A percentile compares a stretch with the other conserved stretches of the same genome.
Conservation (phyloP, 2,113 vertebrate genomes). For the Bos javanicus region DNA sequence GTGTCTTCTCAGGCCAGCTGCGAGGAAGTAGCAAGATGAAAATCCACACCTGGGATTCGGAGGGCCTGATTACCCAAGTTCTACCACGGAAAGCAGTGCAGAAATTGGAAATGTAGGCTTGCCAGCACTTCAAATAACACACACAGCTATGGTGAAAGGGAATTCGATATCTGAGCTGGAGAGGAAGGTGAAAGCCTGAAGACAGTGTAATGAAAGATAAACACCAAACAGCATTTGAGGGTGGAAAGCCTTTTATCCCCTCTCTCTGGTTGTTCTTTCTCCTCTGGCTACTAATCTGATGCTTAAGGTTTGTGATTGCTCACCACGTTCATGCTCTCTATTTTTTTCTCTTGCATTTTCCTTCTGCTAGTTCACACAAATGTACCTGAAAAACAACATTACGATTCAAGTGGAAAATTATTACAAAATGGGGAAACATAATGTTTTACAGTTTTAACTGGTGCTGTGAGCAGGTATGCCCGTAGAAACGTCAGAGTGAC, state of each 20-base stretch:
- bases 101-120: not conserved
- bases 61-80: constrained; percentile 25
- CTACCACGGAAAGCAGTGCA: not conserved
- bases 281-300: not conserved
- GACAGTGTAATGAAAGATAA: not conserved
- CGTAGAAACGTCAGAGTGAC: not conserved
- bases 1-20: constrained; percentile 71
- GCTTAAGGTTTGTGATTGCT: not conserved
- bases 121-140: fast-evolving
- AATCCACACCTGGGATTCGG: not conserved
- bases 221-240: not conserved
- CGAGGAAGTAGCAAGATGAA: constrained; percentile 60
- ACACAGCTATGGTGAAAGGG: not conserved
- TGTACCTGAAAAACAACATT: not conserved
- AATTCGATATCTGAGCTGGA: not conserved
- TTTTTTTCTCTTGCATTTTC: not conserved
- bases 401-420: not conserved
- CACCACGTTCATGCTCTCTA: not conserved
- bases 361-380: not conserved
- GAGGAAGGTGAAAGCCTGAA: not conserved
- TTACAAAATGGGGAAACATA: not conserved
- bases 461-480: not conserved
- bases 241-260: not conserved
- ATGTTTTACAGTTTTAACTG: not conserved
- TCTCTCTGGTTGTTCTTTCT: not conserved